These are phyloP conservation scores for Kryphioiulus occultus DNA, from an alignment of 2,888 invertebrate genomes.

Conservation along the genomic window DNA sequence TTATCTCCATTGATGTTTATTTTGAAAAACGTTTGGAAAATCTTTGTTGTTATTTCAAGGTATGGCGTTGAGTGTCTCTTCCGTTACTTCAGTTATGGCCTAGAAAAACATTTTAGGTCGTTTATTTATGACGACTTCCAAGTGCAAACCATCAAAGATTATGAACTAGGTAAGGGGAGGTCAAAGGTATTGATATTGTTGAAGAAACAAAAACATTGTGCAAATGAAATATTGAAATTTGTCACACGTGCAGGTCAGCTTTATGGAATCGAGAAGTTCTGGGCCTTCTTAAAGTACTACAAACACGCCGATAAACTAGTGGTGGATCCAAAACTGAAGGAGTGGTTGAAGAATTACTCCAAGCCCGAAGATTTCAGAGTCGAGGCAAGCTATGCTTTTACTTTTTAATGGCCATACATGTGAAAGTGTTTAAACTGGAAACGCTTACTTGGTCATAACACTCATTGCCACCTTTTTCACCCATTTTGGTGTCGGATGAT, in stretches of 20 bases:
- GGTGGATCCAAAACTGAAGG: conserved; percentile 76
- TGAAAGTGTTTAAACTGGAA: no score
- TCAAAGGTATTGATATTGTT: not conserved
- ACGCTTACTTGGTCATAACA: no score
- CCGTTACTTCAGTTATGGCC: conserved; percentile 96
- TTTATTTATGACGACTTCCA: conserved; percentile 96
- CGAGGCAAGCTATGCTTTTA: conserved; percentile 51
- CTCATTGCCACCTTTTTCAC: no score
- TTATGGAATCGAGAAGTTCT: conserved; percentile 98
- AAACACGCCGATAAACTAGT: conserved; percentile 78
- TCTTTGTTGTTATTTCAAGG: conserved; percentile 56
- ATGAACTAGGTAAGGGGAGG: conserved; percentile 74
- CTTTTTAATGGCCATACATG: not conserved
- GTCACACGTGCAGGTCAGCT: conserved; percentile 76
- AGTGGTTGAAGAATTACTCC: conserved; percentile 79
- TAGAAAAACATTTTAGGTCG: conserved; percentile 95
- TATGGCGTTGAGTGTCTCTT: conserved; percentile 77
- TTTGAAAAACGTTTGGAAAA: not conserved
- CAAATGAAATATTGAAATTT: not conserved
- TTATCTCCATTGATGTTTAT: not conserved
- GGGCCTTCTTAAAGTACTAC: conserved; percentile 98
- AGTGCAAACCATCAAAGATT: conserved; percentile 87
- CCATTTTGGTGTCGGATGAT: no score
- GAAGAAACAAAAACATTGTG: not conserved
- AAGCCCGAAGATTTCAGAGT: conserved; percentile 83